phyloP scores from a whole-genome alignment of 1,140 invertebrate genomes.

The Eulimnadia texana region DNA sequence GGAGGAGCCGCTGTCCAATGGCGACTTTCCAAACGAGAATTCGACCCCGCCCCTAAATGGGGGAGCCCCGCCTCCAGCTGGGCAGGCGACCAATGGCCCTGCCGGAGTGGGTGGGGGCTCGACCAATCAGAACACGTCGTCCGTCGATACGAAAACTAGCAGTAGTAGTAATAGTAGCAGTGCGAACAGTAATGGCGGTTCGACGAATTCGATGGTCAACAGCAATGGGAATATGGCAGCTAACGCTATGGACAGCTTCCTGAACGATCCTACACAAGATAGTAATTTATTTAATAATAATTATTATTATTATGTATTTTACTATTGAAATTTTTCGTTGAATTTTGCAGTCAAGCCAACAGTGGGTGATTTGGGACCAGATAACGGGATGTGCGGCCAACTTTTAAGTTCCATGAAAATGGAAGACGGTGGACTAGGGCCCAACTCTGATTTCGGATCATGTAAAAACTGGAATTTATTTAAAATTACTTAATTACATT shows the following conservation, averaged over 20 bases:
- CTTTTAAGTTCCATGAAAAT: slow-evolving; percentile 15
- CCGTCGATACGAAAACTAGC: slow-evolving; percentile 6
- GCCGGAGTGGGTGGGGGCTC: background rate
- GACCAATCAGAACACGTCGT: slow-evolving; percentile 1
- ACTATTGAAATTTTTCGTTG: background rate
- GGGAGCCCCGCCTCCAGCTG: slow-evolving; percentile 1
- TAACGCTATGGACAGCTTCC: slow-evolving; percentile 9
- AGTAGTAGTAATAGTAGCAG: slow-evolving; percentile 17
- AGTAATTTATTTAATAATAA: background rate
- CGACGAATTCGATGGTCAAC: no score
- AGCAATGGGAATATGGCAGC: slow-evolving; percentile 4
- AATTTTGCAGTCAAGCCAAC: slow-evolving; percentile 11
- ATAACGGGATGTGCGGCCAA: slow-evolving; percentile 9
- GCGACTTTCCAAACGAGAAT: background rate
- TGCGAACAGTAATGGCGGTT: slow-evolving; percentile 13
- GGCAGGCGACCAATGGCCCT: slow-evolving; percentile 4
- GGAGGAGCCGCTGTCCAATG: slow-evolving; percentile 14
- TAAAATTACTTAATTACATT: no score
- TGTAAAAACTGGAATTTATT: slow-evolving; percentile 1
- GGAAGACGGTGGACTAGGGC: slow-evolving; percentile 11
- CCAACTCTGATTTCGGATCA: slow-evolving; percentile 10
- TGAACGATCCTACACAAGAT: slow-evolving; percentile 12
- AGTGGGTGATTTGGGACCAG: slow-evolving; percentile 11
- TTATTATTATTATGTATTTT: no score
- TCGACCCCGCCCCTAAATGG: background rate